Evolutionary conservation across 1,140 invertebrate species (phyloP).

Genomic region (Atta cephalotes): DNA sequence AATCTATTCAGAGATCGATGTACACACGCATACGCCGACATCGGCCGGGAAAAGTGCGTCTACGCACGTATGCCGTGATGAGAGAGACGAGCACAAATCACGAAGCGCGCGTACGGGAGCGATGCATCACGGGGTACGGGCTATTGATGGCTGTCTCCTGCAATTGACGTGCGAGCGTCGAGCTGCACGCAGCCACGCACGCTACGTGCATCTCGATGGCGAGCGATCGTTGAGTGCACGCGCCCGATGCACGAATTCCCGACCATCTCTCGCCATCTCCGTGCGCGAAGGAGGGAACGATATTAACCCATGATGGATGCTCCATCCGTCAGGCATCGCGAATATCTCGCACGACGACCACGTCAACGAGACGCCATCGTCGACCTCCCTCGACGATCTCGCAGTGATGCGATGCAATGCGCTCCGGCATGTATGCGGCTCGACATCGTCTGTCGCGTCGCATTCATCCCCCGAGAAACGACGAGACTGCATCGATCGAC

Average conservation of each 20-base stretch:
- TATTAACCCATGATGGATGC: slow-evolving; percentile 76
- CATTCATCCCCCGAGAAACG: slow-evolving; percentile 28
- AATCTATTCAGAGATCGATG: slow-evolving; percentile 41
- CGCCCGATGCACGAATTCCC: slow-evolving; percentile 8
- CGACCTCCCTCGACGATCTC: slow-evolving; percentile 23
- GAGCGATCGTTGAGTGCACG: slow-evolving; percentile 30
- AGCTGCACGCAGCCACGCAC: slow-evolving; percentile 34
- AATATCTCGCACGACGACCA: slow-evolving; percentile 46
- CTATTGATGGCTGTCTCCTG: slow-evolving; percentile 77
- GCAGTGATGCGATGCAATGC: slow-evolving; percentile 10
- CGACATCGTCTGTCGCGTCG: slow-evolving; percentile 42
- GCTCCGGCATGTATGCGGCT: neutral
- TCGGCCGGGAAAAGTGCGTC: slow-evolving; percentile 15
- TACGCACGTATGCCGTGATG: slow-evolving; percentile 16
- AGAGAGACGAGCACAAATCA: slow-evolving; percentile 60
- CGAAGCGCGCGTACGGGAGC: slow-evolving; percentile 50
- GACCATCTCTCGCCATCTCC: neutral
- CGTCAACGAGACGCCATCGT: slow-evolving; percentile 37
- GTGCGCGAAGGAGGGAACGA: slow-evolving; percentile 65
- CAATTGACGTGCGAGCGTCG: slow-evolving; percentile 70
- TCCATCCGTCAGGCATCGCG: slow-evolving; percentile 70
- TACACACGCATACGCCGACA: neutral
- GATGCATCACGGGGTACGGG: slow-evolving; percentile 68
- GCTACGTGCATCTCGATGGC: slow-evolving; percentile 33
- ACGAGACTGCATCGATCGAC: slow-evolving; percentile 33